These are phyloP conservation scores for Fundulus diaphanus DNA, from an alignment of 2,797 vertebrate species.

Conservation along the genomic window DNA sequence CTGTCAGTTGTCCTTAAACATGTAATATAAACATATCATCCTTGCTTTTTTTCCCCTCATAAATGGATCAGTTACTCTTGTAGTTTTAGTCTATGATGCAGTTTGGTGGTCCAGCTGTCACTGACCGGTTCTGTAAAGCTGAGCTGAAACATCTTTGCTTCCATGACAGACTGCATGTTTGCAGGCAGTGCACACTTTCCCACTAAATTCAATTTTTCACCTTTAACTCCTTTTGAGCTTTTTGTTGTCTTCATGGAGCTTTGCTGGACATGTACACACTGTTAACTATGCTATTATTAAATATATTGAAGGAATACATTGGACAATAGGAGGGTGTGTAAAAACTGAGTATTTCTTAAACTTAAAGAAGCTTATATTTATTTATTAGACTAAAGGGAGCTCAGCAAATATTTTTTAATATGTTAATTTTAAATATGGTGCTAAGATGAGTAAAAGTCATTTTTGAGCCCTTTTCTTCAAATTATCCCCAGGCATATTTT, in stretches of 20 bases:
- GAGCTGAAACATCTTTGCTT: neutral
- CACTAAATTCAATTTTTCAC: neutral
- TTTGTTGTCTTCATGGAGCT: neutral
- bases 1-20: neutral
- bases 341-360: no score
- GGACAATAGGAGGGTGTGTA: no score
- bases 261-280: neutral
- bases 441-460: no score
- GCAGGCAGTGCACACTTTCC: neutral
- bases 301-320: neutral
- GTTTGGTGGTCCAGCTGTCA: no score
- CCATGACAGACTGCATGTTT: neutral
- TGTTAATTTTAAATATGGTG: neutral
- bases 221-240: neutral
- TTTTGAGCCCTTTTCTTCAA: neutral
- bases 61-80: neutral
- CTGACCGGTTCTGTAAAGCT: neutral
- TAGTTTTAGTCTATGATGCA: neutral
- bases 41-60: neutral
- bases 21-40: neutral
- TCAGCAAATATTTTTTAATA: neutral
- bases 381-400: neutral
- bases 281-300: neutral
- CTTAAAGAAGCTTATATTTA: no score
- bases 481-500: neutral